Conservation (phyloP, 1,140 invertebrate genomes). For the Euschistus heros region DNA sequence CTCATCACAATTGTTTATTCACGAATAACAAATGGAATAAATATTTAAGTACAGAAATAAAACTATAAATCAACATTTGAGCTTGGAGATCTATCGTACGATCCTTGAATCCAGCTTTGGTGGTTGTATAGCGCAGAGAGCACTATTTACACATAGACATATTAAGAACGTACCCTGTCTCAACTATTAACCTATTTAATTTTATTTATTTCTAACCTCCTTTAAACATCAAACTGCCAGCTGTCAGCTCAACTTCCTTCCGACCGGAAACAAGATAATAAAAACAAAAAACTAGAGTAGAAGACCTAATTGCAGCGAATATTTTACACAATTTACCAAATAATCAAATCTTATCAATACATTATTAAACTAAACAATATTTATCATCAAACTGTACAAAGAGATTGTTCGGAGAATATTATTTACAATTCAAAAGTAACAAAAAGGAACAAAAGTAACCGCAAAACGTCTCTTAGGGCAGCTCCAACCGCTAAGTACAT, state of each 20-base stretch:
- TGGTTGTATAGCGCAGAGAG: not conserved
- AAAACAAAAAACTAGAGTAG: conserved; percentile 17
- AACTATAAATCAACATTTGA: conserved; percentile 13
- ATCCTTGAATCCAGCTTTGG: no score
- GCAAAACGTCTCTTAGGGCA: conserved; percentile 18
- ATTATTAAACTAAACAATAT: conserved; percentile 10
- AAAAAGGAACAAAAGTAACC: conserved; percentile 25
- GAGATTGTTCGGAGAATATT: conserved; percentile 15
- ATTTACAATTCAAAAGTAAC: conserved; percentile 24
- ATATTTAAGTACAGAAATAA: not conserved
- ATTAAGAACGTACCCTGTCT: conserved; percentile 1
- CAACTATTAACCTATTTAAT: not conserved
- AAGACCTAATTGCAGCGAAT: conserved; percentile 13
- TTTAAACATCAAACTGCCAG: no score
- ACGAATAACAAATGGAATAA: not conserved
- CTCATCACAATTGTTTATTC: conserved; percentile 3
- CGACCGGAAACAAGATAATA: not conserved
- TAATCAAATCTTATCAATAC: conserved; percentile 3
- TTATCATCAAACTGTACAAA: conserved; percentile 24
- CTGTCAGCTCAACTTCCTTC: not conserved
- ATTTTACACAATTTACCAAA: conserved; percentile 18
- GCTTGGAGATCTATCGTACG: not conserved
- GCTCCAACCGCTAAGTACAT: conserved; percentile 21
- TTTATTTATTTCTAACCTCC: not conserved
- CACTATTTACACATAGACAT: no score